A percentile compares a stretch with the other conserved stretches of the same genome.
phyloP scores from a whole-genome alignment of 2,113 vertebrate species.

The Heterochromis multidens region DNA sequence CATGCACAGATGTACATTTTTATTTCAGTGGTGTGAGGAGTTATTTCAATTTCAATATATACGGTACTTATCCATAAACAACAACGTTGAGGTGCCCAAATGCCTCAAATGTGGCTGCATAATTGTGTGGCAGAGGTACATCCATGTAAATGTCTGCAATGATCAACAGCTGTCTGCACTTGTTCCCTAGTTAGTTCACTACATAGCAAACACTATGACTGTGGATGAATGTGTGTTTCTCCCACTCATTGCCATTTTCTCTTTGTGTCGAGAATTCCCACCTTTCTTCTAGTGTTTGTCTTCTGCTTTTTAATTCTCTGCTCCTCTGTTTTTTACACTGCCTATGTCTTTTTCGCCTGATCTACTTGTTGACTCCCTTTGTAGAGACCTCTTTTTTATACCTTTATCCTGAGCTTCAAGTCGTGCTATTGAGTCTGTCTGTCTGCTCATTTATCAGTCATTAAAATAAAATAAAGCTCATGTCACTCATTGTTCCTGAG shows the following conservation, averaged over 20 bases:
- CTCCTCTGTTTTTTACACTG: neutral
- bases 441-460: neutral
- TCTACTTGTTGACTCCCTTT: neutral
- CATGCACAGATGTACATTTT: no score
- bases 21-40: no score
- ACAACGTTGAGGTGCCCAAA: neutral
- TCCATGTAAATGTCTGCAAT: no score
- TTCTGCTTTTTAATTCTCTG: neutral
- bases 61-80: no score
- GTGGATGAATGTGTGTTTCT: no score
- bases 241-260: no score
- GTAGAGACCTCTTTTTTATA: neutral
- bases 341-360: neutral
- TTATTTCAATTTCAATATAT: no score
- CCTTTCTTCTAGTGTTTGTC: neutral
- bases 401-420: neutral
- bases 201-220: no score
- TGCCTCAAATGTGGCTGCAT: neutral
- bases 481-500: neutral
- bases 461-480: slow-evolving; percentile 8
- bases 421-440: neutral
- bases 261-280: no score
- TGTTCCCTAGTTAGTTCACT: no score
- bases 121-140: neutral
- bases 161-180: no score